Percentiles rank a stretch among this genome's conserved stretches.
phyloP scores from a whole-genome alignment of 1,140 invertebrate species.

The Drosophila pallidifrons region DNA sequence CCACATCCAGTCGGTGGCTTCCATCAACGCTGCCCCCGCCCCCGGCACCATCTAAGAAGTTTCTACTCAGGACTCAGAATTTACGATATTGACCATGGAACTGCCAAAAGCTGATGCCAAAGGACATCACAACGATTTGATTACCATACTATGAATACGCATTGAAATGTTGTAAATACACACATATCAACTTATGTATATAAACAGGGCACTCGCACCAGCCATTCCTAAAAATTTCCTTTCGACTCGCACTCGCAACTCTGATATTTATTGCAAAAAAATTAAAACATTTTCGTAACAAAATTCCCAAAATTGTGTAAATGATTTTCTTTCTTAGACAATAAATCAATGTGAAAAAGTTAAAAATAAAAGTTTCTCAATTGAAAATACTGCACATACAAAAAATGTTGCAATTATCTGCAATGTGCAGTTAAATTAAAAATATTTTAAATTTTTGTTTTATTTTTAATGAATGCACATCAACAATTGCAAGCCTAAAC shows the following conservation, averaged over 20 bases:
- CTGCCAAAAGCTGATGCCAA: constrained; percentile 50
- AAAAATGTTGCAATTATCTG: background rate
- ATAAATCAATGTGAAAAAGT: constrained; percentile 43
- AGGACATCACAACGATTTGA: background rate
- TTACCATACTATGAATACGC: background rate
- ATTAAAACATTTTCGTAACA: constrained; percentile 39
- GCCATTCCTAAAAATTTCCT: constrained; percentile 57
- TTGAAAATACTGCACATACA: background rate
- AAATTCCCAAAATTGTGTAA: constrained; percentile 28
- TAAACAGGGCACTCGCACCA: constrained; percentile 78
- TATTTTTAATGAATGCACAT: too few relatives aligned
- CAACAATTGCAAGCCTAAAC: too few relatives aligned
- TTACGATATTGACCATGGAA: constrained; percentile 24
- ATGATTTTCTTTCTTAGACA: constrained; percentile 42
- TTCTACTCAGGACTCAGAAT: background rate
- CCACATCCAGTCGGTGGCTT: constrained; percentile 76
- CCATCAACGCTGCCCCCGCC: constrained; percentile 85
- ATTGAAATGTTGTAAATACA: constrained; percentile 60
- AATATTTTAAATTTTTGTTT: too few relatives aligned
- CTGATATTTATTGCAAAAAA: constrained; percentile 49
- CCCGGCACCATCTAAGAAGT: constrained; percentile 85
- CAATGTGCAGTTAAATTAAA: too few relatives aligned
- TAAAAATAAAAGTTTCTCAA: background rate
- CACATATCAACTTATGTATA: constrained; percentile 29
- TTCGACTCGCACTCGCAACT: constrained; percentile 45